A percentile compares a stretch with the other conserved stretches of the same genome.
These are phyloP conservation scores for Liodrosophila aerea DNA, from an alignment of 2,888 invertebrate species.

Conservation along the genomic window DNA sequence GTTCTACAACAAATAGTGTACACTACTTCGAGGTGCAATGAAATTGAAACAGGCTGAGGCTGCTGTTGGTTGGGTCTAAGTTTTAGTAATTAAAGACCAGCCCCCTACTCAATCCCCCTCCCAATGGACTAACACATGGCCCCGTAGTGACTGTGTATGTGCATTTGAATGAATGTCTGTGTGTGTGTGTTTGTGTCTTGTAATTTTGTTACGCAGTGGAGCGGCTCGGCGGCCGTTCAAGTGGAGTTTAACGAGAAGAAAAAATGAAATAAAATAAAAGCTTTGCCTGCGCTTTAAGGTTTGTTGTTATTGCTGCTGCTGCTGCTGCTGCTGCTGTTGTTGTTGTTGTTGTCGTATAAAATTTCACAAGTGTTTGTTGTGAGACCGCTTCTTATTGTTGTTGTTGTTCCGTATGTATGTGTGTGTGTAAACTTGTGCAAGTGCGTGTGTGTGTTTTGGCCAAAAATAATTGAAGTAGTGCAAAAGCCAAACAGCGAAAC, in stretches of 20 bases:
- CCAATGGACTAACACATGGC: slow-evolving; percentile 22
- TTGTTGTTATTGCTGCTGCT: slow-evolving; percentile 28
- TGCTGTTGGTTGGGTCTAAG: slow-evolving; percentile 28
- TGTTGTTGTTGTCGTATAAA: slow-evolving; percentile 30
- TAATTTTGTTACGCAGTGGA: slow-evolving; percentile 73
- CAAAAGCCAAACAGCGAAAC: slow-evolving; percentile 35
- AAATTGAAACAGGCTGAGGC: slow-evolving; percentile 44
- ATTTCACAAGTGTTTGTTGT: slow-evolving; percentile 61
- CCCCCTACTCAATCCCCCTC: slow-evolving; percentile 18
- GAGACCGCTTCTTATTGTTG: slow-evolving; percentile 27
- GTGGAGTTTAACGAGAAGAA: slow-evolving; percentile 62
- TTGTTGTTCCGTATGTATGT: slow-evolving; percentile 20
- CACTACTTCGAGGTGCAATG: slow-evolving; percentile 43
- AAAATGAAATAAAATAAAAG: slow-evolving; percentile 43
- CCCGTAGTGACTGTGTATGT: slow-evolving; percentile 22
- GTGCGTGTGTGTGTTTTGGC: slow-evolving; percentile 26
- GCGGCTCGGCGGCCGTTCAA: slow-evolving; percentile 56
- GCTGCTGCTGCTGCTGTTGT: slow-evolving; percentile 16
- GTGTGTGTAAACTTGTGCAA: slow-evolving; percentile 5
- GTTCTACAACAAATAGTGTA: slow-evolving; percentile 29
- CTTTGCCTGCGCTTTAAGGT: slow-evolving; percentile 57
- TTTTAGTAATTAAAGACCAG: slow-evolving; percentile 62
- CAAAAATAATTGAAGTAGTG: slow-evolving; percentile 45
- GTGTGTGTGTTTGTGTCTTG: slow-evolving; percentile 47
- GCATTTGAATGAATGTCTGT: slow-evolving; percentile 22